These are phyloP conservation scores for Parthenolecanium corni DNA, from an alignment of 2,888 invertebrate species.

Conservation along the genomic window DNA sequence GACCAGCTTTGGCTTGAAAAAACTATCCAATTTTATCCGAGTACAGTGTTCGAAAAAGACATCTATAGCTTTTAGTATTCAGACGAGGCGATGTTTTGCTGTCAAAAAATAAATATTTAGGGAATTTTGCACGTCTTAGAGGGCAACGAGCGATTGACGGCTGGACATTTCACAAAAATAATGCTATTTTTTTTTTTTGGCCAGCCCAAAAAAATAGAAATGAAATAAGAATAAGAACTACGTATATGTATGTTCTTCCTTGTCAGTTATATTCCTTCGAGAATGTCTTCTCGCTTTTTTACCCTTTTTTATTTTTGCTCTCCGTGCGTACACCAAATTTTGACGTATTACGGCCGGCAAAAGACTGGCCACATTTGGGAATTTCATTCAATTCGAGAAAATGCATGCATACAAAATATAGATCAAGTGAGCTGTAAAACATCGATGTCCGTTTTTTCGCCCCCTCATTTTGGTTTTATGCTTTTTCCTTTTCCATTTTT, in stretches of 20 bases:
- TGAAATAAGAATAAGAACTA: not conserved
- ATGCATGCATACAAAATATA: conserved; percentile 26
- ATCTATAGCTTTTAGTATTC: conserved; percentile 11
- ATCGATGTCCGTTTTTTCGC: not conserved
- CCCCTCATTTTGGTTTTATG: too few relatives aligned
- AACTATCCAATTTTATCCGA: too few relatives aligned
- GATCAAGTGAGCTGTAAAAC: conserved; percentile 17
- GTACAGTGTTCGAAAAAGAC: too few relatives aligned
- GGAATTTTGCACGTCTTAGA: conserved; percentile 11
- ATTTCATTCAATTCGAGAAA: conserved; percentile 20
- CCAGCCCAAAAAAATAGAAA: not conserved
- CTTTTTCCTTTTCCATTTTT: too few relatives aligned
- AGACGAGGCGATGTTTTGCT: conserved; percentile 14
- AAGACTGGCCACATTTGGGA: conserved; percentile 22
- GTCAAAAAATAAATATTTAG: conserved; percentile 24
- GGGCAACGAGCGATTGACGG: conserved; percentile 23
- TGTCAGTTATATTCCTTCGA: conserved; percentile 16
- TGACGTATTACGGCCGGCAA: conserved; percentile 15
- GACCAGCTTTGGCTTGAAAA: too few relatives aligned
- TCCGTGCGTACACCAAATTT: conserved; percentile 5
- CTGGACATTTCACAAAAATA: conserved; percentile 25
- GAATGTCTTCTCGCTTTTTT: conserved; percentile 9
- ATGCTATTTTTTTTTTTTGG: conserved; percentile 9
- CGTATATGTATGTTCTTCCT: too few relatives aligned
- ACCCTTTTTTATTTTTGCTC: not conserved